Conservation (phyloP, 2,888 invertebrate genomes). For the Mythimna loreyi region DNA sequence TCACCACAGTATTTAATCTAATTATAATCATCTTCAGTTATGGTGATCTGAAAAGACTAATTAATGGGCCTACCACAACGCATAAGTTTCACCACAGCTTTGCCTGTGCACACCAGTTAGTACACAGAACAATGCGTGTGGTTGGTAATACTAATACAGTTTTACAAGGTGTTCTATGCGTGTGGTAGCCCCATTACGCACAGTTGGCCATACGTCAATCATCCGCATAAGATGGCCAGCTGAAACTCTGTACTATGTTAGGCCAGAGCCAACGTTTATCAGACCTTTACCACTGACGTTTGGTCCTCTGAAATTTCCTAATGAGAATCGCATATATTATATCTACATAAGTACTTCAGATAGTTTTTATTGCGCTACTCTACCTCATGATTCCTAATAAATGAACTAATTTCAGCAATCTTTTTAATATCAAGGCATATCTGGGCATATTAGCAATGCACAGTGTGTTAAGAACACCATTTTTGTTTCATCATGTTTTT, state of each 20-base stretch:
- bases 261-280: neutral
- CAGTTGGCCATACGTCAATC: neutral
- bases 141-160: neutral
- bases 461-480: too few species aligned
- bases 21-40: neutral
- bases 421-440: slow-evolving; percentile 1
- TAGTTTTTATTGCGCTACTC: slow-evolving; percentile 1
- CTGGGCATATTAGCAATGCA: too few species aligned
- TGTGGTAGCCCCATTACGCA: too few species aligned
- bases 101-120: too few species aligned
- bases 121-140: too few species aligned
- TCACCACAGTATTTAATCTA: neutral
- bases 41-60: neutral
- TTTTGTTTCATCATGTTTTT: too few species aligned
- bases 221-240: neutral
- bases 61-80: neutral
- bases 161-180: too few species aligned
- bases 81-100: too few species aligned
- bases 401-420: neutral
- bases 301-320: too few species aligned
- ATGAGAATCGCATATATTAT: too few species aligned
- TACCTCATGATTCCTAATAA: neutral
- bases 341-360: too few species aligned
- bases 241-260: neutral
- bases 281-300: neutral